A percentile compares a stretch with the other conserved stretches of the same genome.
phyloP scores from a whole-genome alignment of 2,888 invertebrate species.

The Argyresthia goedartella region DNA sequence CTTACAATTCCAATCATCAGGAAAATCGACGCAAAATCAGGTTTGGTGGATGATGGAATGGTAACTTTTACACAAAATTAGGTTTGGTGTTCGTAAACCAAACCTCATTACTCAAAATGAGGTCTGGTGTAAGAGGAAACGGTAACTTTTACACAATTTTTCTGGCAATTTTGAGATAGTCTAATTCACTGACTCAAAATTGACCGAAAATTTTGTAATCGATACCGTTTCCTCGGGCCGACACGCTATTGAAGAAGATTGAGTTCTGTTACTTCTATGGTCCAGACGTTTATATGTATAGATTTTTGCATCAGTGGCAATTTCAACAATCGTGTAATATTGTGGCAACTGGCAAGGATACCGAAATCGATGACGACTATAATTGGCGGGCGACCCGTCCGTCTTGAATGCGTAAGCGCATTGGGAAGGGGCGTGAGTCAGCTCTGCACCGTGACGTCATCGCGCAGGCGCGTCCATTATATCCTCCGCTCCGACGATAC shows the following conservation, averaged over 20 bases:
- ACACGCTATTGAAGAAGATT: too few relatives aligned
- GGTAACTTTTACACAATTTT: not conserved
- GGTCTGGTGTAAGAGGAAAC: too few relatives aligned
- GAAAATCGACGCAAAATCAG: too few relatives aligned
- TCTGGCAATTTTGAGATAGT: too few relatives aligned
- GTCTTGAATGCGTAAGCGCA: constrained; percentile 46
- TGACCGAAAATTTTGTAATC: too few relatives aligned
- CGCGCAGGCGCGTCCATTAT: constrained; percentile 39
- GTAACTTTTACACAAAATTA: not conserved
- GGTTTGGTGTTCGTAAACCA: too few relatives aligned
- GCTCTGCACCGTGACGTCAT: constrained; percentile 36
- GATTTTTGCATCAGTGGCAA: not conserved
- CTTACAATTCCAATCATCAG: too few relatives aligned
- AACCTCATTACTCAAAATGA: too few relatives aligned
- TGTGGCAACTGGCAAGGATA: not conserved
- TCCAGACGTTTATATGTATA: not conserved
- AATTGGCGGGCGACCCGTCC: constrained; percentile 26
- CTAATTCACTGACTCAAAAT: too few relatives aligned
- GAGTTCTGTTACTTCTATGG: too few relatives aligned
- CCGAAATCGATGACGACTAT: constrained; percentile 13
- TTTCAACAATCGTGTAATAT: not conserved
- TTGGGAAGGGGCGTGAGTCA: constrained; percentile 11
- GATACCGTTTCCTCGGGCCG: too few relatives aligned
- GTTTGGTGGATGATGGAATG: too few relatives aligned
- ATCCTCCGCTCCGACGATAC: constrained; percentile 11